Conservation (phyloP, 2,113 vertebrate genomes). For the pig (Sus scrofa) region T2T-Sscrofa CM000820.6:78003001-78003500, state of each 20-base stretch:
- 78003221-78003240: background rate
- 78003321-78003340: too few relatives aligned
- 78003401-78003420: too few relatives aligned
- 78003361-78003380: too few relatives aligned
- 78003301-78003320: too few relatives aligned
- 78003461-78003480: too few relatives aligned
- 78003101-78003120: background rate
- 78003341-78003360: too few relatives aligned
- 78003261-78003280: slow-evolving; percentile 56
- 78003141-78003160: background rate
- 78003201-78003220: slow-evolving; percentile 7
- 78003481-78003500: too few relatives aligned
- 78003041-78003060: background rate
- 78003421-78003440: too few relatives aligned
- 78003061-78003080: background rate
- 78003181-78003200: background rate
- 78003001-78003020: background rate
- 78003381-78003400: too few relatives aligned
- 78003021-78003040: background rate
- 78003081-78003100: background rate
- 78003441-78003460: too few relatives aligned
- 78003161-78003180: slow-evolving; percentile 11
- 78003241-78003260: slow-evolving; percentile 5
- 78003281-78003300: background rate
- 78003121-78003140: background rate